phyloP scores from a whole-genome alignment of 2,797 vertebrate genomes.

The Eulemur albifrons region DNA sequence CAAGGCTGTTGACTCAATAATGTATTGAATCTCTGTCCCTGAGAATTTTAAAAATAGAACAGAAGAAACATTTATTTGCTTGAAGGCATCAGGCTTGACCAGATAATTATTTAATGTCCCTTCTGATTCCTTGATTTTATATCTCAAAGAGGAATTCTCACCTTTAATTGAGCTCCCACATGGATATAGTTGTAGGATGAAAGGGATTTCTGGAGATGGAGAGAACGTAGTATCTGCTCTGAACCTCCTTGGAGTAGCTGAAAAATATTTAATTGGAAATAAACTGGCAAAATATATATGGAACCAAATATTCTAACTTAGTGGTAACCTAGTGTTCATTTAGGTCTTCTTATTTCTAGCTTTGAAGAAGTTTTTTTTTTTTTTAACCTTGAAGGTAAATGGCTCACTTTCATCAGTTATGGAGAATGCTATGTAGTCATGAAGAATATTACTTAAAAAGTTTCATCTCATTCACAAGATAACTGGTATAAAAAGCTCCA shows the following conservation, averaged over 20 bases:
- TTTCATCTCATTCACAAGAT: neutral
- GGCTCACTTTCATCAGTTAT: neutral
- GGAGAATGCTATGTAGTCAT: neutral
- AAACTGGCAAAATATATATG: neutral
- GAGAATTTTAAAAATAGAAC: slow-evolving; percentile 38
- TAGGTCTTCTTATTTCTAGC: neutral
- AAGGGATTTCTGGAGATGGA: slow-evolving; percentile 94
- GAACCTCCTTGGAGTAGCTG: slow-evolving; percentile 96
- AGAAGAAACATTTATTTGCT: neutral
- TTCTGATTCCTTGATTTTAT: neutral
- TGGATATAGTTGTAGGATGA: slow-evolving; percentile 92
- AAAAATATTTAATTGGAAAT: slow-evolving; percentile 52
- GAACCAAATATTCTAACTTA: neutral
- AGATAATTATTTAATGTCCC: neutral
- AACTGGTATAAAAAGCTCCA: neutral
- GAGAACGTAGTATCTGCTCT: slow-evolving; percentile 92
- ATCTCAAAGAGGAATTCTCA: slow-evolving; percentile 74
- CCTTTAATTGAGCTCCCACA: slow-evolving; percentile 93
- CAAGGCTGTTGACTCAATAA: neutral
- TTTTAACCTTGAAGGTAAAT: neutral
- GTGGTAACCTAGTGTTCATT: neutral
- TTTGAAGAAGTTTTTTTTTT: neutral
- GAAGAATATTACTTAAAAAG: neutral
- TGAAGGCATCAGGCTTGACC: neutral
- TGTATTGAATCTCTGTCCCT: neutral